Base-by-base conservation (phyloP, 2,888 invertebrate species). In the Ormyrus labotus region DNA sequence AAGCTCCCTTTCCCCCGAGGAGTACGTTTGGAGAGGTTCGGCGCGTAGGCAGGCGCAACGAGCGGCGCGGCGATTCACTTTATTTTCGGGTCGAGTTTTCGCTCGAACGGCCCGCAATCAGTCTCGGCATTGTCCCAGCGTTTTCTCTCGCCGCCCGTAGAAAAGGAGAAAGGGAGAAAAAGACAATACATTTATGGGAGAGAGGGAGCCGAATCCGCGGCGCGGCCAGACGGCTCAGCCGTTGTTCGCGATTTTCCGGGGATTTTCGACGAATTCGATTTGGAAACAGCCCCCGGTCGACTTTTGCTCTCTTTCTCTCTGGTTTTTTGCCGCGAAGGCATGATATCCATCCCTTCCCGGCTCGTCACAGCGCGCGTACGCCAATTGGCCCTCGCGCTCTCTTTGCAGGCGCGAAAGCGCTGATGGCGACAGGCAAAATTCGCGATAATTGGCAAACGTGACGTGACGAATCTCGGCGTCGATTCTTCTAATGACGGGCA, bases 11-110 rank as follows among this genome's bases (percentile, higher is more conserved):
- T 13, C 19, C 69, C 50, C 57, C 55, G 19, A 60, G 19, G 51
- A 51, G 51, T 57, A 45, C 48, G 51, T 50, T 65, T 51, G 65
- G 50, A 65, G 65, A 67, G 53, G 45, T 57, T 55, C 4, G 34
- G 47, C 53, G 51, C 48, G 50, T n/a, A 34, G 19, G 8, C 63
- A n/a, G 13, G 45, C 19, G 53, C 8, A 67, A 5, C 13, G 6
- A 9, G 6, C 19, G 34, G 34, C 64, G 63, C 64, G 63, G 83
- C 86, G 86, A 85, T 87, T 87, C 86, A 84, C 85, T 88, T 88
- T 88, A 87, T 88, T 89, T 88, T 88, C 86, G 86, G 87, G 85
- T 86, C 87, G 87, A 88, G 86, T 88, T 88, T 83, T 89, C 87
- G 84, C 85, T 84, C 85, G 87, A 86, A 83, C 87, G 86, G 83